These are phyloP conservation scores for Pseudopipra pipra DNA, from an alignment of 2,113 vertebrate genomes.

Conservation along the genomic window DNA sequence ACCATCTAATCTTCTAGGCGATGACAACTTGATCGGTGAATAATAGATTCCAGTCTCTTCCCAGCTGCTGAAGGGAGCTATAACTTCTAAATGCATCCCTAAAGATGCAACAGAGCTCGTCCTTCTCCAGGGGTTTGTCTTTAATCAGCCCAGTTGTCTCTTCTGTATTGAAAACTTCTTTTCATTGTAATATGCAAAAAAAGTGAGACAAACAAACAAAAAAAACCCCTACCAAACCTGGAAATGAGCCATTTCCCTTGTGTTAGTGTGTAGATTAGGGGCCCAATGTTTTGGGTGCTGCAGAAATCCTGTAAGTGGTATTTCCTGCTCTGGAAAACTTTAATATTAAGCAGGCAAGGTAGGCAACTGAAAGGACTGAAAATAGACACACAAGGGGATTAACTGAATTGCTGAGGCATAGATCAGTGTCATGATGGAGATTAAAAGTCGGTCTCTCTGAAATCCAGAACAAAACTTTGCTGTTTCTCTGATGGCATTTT, in stretches of 20 bases:
- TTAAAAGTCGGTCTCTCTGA: not conserved
- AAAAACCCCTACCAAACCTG: not conserved
- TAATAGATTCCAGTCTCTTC: not conserved
- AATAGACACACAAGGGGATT: not conserved
- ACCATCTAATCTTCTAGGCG: not conserved
- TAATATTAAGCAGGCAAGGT: not conserved
- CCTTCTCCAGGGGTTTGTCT: not conserved
- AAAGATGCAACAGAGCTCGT: not conserved
- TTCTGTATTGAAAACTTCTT: not conserved
- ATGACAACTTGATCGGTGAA: slow-evolving; percentile 45
- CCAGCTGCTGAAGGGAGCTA: not conserved
- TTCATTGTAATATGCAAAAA: not conserved
- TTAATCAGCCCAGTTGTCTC: not conserved
- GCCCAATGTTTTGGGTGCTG: not conserved
- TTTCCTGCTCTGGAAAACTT: not conserved
- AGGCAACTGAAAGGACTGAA: not conserved
- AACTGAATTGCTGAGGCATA: not conserved
- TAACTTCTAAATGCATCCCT: not conserved
- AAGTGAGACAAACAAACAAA: no score
- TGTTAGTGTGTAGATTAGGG: not conserved
- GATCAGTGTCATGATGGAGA: not conserved
- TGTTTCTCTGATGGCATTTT: not conserved
- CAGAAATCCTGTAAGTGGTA: not conserved
- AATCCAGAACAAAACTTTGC: not conserved
- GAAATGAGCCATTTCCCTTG: not conserved